Conservation (phyloP, 37 sponge, comb jelly and placozoan species). For the Aplysina aerophoba region DNA sequence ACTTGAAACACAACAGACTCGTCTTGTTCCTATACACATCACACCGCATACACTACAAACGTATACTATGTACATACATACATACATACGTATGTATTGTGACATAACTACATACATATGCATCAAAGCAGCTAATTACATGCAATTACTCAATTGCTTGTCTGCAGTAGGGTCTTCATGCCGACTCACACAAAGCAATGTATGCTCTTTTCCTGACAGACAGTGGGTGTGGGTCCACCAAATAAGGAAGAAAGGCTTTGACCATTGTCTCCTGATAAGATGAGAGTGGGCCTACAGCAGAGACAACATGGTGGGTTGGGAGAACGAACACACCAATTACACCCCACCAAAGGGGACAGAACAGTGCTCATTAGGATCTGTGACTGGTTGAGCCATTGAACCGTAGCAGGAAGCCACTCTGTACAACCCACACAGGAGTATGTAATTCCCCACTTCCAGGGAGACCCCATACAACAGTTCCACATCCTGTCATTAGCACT, state of each 20-base stretch:
- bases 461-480: too few relatives aligned
- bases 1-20: too few relatives aligned
- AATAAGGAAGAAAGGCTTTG: slow-evolving; percentile 52
- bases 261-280: slow-evolving; percentile 68
- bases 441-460: background rate
- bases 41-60: too few relatives aligned
- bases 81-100: too few relatives aligned
- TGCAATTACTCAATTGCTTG: too few relatives aligned
- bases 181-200: slow-evolving; percentile 86
- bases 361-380: background rate
- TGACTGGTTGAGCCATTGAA: too few relatives aligned
- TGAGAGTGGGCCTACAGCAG: slow-evolving; percentile 36
- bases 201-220: slow-evolving; percentile 95
- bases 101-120: too few relatives aligned
- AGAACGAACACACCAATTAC: too few relatives aligned
- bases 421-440: background rate
- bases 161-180: background rate
- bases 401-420: background rate
- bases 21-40: too few relatives aligned
- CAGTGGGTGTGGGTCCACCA: slow-evolving; percentile 71
- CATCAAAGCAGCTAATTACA: background rate
- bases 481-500: too few relatives aligned
- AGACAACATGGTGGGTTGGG: background rate
- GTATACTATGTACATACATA: too few relatives aligned
- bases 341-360: background rate